phyloP scores from a whole-genome alignment of 2,888 invertebrate genomes.

The Venustoraphidia nigricollis region DNA sequence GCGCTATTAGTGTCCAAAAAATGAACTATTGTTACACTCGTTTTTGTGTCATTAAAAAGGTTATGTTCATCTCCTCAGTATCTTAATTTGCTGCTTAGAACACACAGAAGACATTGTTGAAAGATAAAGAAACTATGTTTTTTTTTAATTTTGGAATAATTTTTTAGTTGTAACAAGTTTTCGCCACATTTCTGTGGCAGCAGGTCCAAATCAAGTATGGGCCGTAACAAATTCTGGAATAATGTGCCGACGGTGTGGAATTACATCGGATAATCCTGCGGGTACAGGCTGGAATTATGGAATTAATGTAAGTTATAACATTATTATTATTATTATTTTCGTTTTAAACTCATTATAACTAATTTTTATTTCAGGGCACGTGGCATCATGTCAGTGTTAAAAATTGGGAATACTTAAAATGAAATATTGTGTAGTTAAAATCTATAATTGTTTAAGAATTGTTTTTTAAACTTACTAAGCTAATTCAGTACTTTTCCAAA shows the following conservation, averaged over 20 bases:
- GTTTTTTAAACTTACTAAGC: too few relatives aligned
- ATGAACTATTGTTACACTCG: too few relatives aligned
- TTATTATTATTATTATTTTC: not conserved
- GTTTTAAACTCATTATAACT: not conserved
- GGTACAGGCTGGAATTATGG: slow-evolving; percentile 69
- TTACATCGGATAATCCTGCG: slow-evolving; percentile 51
- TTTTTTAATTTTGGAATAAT: slow-evolving; percentile 3
- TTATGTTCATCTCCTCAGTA: too few relatives aligned
- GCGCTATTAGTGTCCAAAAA: too few relatives aligned
- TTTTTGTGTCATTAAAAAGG: too few relatives aligned
- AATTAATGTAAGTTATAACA: slow-evolving; percentile 32
- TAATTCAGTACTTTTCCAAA: too few relatives aligned
- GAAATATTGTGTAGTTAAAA: slow-evolving; percentile 3
- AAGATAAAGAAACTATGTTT: not conserved
- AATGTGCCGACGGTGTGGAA: slow-evolving; percentile 56
- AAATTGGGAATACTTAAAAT: slow-evolving; percentile 3
- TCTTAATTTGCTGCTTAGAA: too few relatives aligned
- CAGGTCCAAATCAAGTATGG: slow-evolving; percentile 52
- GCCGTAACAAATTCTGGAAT: slow-evolving; percentile 55
- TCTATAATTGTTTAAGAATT: not conserved
- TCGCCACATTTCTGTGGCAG: slow-evolving; percentile 55
- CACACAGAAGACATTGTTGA: too few relatives aligned
- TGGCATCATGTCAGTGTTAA: slow-evolving; percentile 29
- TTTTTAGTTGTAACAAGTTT: slow-evolving; percentile 34
- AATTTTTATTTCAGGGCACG: slow-evolving; percentile 30